Evolutionary conservation across 2,888 invertebrate species (phyloP).

Genomic region (Agrotis puta): DNA sequence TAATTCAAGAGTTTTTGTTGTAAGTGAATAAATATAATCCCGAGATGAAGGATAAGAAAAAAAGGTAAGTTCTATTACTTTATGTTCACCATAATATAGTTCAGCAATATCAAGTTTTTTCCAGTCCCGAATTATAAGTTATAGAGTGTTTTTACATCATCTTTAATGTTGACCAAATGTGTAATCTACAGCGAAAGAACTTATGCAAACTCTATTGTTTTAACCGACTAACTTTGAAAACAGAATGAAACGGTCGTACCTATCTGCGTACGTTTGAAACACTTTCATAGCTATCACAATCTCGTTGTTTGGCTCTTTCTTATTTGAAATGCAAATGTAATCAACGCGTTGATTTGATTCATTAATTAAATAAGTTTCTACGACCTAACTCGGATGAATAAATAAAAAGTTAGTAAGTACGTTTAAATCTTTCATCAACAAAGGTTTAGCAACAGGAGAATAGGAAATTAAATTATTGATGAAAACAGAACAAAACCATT

Average conservation of each 20-base stretch:
- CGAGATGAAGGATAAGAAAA: slow-evolving; percentile 80
- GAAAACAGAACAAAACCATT: background rate
- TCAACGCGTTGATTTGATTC: slow-evolving; percentile 26
- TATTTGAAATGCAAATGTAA: slow-evolving; percentile 56
- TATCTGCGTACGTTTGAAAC: background rate
- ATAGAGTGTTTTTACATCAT: background rate
- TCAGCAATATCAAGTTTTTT: background rate
- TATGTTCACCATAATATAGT: background rate
- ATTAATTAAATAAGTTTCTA: slow-evolving; percentile 39
- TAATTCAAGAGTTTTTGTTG: slow-evolving; percentile 55
- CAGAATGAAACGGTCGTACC: background rate
- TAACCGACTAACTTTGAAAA: slow-evolving; percentile 13
- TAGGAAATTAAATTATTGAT: background rate
- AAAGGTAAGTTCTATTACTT: slow-evolving; percentile 71
- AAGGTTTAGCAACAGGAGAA: slow-evolving; percentile 12
- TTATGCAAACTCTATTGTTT: slow-evolving; percentile 3
- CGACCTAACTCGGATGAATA: slow-evolving; percentile 6
- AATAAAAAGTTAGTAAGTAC: background rate
- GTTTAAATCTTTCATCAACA: no score
- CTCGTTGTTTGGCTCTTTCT: slow-evolving; percentile 50
- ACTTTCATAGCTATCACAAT: slow-evolving; percentile 33
- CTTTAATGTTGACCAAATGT: background rate
- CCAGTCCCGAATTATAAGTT: background rate
- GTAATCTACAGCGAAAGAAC: background rate
- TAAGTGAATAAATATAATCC: slow-evolving; percentile 53